phyloP scores from a whole-genome alignment of 2,797 vertebrate species.

The Hyperoplus immaculatus region DNA sequence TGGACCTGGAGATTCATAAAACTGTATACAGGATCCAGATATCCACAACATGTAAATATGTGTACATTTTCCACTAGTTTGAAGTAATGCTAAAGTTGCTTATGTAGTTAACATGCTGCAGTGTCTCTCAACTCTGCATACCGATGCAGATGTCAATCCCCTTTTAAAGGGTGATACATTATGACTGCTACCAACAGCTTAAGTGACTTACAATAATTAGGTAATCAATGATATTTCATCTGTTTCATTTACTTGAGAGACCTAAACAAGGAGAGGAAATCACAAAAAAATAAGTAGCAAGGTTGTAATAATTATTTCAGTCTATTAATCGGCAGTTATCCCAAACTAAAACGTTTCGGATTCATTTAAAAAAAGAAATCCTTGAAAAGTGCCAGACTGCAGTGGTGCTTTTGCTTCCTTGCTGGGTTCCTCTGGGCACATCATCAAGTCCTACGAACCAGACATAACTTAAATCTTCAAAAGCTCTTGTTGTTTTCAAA shows the following conservation, averaged over 20 bases:
- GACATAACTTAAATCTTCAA: slow-evolving; percentile 26
- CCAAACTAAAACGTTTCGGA: slow-evolving; percentile 33
- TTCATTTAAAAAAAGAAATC: slow-evolving; percentile 27
- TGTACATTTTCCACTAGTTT: slow-evolving; percentile 2
- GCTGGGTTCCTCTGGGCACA: slow-evolving; percentile 38
- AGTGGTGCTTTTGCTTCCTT: slow-evolving; percentile 27
- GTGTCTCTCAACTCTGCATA: slow-evolving; percentile 27
- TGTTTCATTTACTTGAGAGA: slow-evolving; percentile 28
- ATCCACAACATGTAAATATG: slow-evolving; percentile 26
- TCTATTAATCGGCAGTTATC: slow-evolving; percentile 22
- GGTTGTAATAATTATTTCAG: slow-evolving; percentile 25
- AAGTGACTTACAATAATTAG: slow-evolving; percentile 34
- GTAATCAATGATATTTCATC: slow-evolving; percentile 37
- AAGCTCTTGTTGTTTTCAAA: slow-evolving; percentile 50
- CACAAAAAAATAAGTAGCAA: slow-evolving; percentile 29
- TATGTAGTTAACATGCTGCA: slow-evolving; percentile 29
- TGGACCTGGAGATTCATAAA: slow-evolving; percentile 25
- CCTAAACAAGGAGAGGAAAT: slow-evolving; percentile 32
- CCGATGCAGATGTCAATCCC: slow-evolving; percentile 31
- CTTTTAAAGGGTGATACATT: slow-evolving; percentile 61
- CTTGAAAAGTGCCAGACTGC: slow-evolving; percentile 44
- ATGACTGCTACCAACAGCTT: slow-evolving; percentile 39
- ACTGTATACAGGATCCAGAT: slow-evolving; percentile 36
- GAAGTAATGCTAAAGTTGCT: slow-evolving; percentile 18
- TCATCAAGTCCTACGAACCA: slow-evolving; percentile 33